Evolutionary conservation across 2,113 vertebrate species (phyloP).

Genomic region (Larimichthys crocea): DNA sequence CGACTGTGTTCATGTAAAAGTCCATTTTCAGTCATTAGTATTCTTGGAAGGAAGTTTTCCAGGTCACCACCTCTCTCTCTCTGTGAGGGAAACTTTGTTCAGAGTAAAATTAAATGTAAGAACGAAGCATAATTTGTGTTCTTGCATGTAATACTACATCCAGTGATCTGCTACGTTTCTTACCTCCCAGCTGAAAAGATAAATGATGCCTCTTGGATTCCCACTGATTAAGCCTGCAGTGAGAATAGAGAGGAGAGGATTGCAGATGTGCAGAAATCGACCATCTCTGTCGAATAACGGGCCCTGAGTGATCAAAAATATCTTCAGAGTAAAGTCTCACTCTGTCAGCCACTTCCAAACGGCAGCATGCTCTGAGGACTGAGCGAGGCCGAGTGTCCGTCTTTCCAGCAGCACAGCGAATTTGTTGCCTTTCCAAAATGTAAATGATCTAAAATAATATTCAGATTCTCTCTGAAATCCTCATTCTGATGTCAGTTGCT

Average conservation of each 20-base stretch:
- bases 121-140: conserved; percentile 33
- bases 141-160: not conserved
- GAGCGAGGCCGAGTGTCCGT: not conserved
- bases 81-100: not conserved
- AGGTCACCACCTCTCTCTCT: conserved; percentile 23
- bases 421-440: conserved; percentile 6
- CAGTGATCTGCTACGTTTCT: not conserved
- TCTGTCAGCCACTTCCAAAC: not conserved
- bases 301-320: not conserved
- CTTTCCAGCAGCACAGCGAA: conserved; percentile 4
- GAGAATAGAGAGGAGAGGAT: conserved; percentile 28
- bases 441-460: not conserved
- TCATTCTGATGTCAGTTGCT: not conserved
- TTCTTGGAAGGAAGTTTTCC: conserved; percentile 11
- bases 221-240: conserved; percentile 45
- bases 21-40: conserved; percentile 8
- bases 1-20: not conserved
- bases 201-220: conserved; percentile 32
- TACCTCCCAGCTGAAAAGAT: conserved; percentile 12
- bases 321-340: not conserved
- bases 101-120: not conserved
- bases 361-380: not conserved
- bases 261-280: not conserved
- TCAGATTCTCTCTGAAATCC: not conserved
- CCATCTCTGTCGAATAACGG: not conserved